These are phyloP conservation scores for Latrodectus elegans DNA, from an alignment of 2,888 invertebrate species.

Conservation along the genomic window DNA sequence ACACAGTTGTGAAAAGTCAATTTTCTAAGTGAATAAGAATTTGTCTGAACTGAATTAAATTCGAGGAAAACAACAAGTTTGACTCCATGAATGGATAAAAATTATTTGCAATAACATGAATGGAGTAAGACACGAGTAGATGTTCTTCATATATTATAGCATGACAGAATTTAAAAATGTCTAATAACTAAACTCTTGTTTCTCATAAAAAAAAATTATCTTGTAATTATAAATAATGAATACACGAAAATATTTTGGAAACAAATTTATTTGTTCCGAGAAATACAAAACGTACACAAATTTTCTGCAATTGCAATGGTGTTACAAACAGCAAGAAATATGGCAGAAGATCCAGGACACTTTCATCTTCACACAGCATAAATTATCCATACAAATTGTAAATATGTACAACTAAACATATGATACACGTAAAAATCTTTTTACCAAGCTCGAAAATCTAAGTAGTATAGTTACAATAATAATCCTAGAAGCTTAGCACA, in stretches of 20 bases:
- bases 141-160: too few species aligned
- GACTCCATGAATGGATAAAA: too few species aligned
- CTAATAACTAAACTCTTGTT: too few species aligned
- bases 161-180: too few species aligned
- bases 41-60: too few species aligned
- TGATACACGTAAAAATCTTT: conserved; percentile 37
- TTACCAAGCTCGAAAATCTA: conserved; percentile 53
- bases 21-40: too few species aligned
- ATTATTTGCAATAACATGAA: too few species aligned
- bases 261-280: conserved; percentile 53
- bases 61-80: too few species aligned
- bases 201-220: too few species aligned
- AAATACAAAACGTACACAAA: conserved; percentile 43
- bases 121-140: too few species aligned
- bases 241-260: conserved; percentile 13
- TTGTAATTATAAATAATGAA: too few species aligned
- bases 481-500: background rate
- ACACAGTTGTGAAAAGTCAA: too few species aligned
- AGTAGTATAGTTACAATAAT: conserved; percentile 1
- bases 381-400: conserved; percentile 57
- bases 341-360: conserved; percentile 49
- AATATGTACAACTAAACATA: conserved; percentile 61
- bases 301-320: conserved; percentile 42
- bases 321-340: conserved; percentile 59
- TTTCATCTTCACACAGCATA: conserved; percentile 47